Percentiles rank a stretch among this genome's conserved stretches.
phyloP scores from a whole-genome alignment of 2,113 vertebrate species.

The Phycodurus eques region DNA sequence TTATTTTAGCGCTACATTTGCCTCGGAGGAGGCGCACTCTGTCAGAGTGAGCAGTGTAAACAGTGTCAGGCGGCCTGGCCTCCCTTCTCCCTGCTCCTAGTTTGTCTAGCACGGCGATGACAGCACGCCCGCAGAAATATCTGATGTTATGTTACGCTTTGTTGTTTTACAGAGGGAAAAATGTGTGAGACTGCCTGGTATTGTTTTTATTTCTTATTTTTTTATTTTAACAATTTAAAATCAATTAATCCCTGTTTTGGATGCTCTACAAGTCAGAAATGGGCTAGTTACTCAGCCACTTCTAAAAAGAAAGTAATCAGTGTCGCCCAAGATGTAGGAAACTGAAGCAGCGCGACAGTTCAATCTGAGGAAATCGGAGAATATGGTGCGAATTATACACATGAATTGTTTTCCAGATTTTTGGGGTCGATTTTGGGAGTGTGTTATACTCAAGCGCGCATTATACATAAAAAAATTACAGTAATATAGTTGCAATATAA shows the following conservation, averaged over 20 bases:
- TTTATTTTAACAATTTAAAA: not conserved
- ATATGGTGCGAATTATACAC: too few relatives aligned
- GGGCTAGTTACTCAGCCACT: too few relatives aligned
- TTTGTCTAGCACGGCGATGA: slow-evolving; percentile 87
- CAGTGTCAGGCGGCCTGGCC: slow-evolving; percentile 72
- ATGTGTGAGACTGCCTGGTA: slow-evolving; percentile 1
- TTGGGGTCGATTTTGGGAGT: too few relatives aligned
- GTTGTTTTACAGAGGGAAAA: slow-evolving; percentile 1
- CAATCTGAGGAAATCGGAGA: too few relatives aligned
- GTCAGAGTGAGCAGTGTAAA: slow-evolving; percentile 70
- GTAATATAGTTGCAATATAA: too few relatives aligned
- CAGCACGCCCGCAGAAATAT: slow-evolving; percentile 27
- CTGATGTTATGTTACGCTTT: slow-evolving; percentile 13
- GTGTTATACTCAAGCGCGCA: too few relatives aligned
- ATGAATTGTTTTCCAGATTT: too few relatives aligned
- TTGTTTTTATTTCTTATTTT: not conserved
- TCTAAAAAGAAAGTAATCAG: too few relatives aligned
- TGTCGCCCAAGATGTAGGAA: too few relatives aligned
- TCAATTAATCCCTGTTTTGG: not conserved
- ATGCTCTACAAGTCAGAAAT: not conserved
- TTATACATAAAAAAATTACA: too few relatives aligned
- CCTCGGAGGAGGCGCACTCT: slow-evolving; percentile 62
- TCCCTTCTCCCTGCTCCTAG: slow-evolving; percentile 78
- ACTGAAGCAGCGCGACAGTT: too few relatives aligned
- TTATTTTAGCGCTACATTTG: slow-evolving; percentile 71